phyloP scores from a whole-genome alignment of 1,140 invertebrate genomes.

The Teleopsis dalmanni region DNA sequence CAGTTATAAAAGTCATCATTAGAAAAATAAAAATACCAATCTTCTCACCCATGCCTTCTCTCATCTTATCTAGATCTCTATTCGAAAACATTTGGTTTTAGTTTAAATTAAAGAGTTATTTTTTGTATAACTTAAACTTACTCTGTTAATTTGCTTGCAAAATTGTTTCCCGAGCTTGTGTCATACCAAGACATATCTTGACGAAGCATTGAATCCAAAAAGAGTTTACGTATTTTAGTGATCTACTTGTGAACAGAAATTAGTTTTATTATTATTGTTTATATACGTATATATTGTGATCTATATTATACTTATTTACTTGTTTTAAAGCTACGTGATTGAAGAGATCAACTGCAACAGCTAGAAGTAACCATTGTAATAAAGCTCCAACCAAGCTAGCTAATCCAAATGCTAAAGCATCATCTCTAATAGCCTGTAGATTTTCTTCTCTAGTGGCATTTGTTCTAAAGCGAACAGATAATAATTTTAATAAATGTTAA shows the following conservation, averaged over 20 bases:
- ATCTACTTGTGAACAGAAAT: too few relatives aligned
- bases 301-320: too few relatives aligned
- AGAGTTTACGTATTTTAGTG: slow-evolving; percentile 63
- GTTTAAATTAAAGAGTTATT: too few relatives aligned
- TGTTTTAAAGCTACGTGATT: slow-evolving; percentile 54
- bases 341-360: slow-evolving; percentile 56
- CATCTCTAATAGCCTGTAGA: slow-evolving; percentile 53
- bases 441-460: slow-evolving; percentile 52
- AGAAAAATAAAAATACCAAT: slow-evolving; percentile 73
- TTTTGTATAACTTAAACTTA: slow-evolving; percentile 51
- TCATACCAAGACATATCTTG: slow-evolving; percentile 93
- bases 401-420: slow-evolving; percentile 56
- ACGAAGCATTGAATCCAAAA: slow-evolving; percentile 68
- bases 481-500: slow-evolving; percentile 46
- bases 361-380: slow-evolving; percentile 54
- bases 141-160: slow-evolving; percentile 83
- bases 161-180: slow-evolving; percentile 74
- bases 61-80: slow-evolving; percentile 83
- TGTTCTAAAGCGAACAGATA: slow-evolving; percentile 22
- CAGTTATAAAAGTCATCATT: slow-evolving; percentile 66
- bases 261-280: too few relatives aligned
- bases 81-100: neutral
- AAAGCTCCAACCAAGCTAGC: slow-evolving; percentile 52
- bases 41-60: slow-evolving; percentile 92
- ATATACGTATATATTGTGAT: too few relatives aligned